Evolutionary conservation across 2,888 invertebrate species (phyloP).

Genomic region (Nipponacmea schrenckii): DNA sequence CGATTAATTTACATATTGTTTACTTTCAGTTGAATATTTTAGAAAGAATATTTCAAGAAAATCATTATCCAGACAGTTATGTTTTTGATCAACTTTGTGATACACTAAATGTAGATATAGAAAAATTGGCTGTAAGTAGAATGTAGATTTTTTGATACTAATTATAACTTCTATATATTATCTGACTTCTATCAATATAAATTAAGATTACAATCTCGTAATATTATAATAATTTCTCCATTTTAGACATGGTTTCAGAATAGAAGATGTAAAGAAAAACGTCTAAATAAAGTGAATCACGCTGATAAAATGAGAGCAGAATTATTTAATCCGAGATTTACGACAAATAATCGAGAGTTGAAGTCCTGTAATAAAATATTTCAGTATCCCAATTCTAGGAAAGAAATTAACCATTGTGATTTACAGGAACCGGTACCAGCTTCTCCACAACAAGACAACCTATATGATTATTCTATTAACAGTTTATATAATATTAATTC

Average conservation of each 20-base stretch:
- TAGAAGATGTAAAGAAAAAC: slow-evolving; percentile 6
- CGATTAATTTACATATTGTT: not conserved
- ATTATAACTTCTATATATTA: not conserved
- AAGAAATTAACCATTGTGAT: too few relatives aligned
- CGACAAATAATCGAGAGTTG: too few relatives aligned
- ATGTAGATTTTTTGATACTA: too few relatives aligned
- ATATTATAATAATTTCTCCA: not conserved
- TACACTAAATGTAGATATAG: not conserved
- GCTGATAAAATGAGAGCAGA: not conserved
- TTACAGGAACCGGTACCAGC: too few relatives aligned
- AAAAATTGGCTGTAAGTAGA: slow-evolving; percentile 4
- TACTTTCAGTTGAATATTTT: not conserved
- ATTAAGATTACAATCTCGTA: not conserved
- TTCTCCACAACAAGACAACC: too few relatives aligned
- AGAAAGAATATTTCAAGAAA: not conserved
- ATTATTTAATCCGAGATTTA: not conserved
- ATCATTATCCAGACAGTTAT: slow-evolving; percentile 4
- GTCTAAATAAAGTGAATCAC: not conserved
- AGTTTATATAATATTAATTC: too few relatives aligned
- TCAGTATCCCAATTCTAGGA: too few relatives aligned
- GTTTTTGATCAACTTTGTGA: not conserved
- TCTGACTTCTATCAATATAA: not conserved
- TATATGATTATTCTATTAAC: too few relatives aligned
- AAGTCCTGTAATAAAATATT: too few relatives aligned
- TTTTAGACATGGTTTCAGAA: slow-evolving; percentile 6